Base-by-base conservation (phyloP, 2,113 vertebrate genomes). In the Anas platyrhynchos region DNA sequence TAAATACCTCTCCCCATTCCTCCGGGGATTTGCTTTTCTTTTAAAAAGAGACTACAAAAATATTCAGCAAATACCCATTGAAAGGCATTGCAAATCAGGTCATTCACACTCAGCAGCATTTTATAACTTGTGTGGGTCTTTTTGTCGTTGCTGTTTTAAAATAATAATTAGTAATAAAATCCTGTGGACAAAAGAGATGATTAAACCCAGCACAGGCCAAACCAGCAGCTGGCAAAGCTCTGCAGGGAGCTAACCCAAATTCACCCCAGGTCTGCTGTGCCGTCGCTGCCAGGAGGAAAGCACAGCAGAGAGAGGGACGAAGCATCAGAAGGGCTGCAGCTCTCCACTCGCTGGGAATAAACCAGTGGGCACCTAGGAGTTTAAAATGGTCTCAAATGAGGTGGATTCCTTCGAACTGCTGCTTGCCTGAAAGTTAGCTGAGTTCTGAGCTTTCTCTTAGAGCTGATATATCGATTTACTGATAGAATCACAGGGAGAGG, bases 91-190 rank as follows among this genome's bases (percentile, higher is more conserved):
- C 68, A 72, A 52, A 93, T 78, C 34, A 43, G 61, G 82, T 26
- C 25, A 15, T 10, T 56, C 16, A 44, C 26, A 16, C 88, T 88
- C 50, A 34, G 62, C 34, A 31, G 32, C 69, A 8, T 43, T 41
- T 61, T 72, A n/a, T 17, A 59, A 34, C 46, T 65, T 14, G 3
- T 1, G 11, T 6, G n/a, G 58, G 38, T 26, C 36, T 26, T 26
- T 15, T 7, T 0, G 2, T 10, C 10, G 12, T 29, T 5, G 1
- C 14, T 36, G 34, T 1, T 13, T 44, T n/a, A 14, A 11, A 27
- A 21, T 46, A 81, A 78, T 38, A 67, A 94, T 83, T 43, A 88
- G 22, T 22, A 4, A 26, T 43, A 48, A 82, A 84, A 83, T 75
- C 58, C 1, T 1, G 8, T 21, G 43, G 62, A 46, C n/a, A 52